Percentiles rank a stretch among this genome's conserved stretches.
phyloP scores from a whole-genome alignment of 1,140 invertebrate species.

The Drosophila pseudoananassae region DNA sequence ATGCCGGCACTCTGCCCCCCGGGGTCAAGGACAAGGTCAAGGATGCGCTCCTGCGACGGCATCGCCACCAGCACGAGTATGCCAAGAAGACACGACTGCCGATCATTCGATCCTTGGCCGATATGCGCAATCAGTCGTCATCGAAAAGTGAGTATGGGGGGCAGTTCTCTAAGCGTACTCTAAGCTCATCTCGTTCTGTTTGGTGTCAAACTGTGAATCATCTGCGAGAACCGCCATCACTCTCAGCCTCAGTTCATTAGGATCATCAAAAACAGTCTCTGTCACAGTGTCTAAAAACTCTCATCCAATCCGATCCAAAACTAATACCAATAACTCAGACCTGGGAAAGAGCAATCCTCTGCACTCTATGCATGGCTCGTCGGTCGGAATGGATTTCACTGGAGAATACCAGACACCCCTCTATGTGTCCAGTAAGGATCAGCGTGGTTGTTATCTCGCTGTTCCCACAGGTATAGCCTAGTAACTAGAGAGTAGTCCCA shows the following conservation, averaged over 20 bases:
- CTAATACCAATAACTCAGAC: conserved; percentile 40
- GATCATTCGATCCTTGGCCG: conserved; percentile 97
- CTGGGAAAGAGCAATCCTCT: conserved; percentile 67
- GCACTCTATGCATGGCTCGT: conserved; percentile 65
- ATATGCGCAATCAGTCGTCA: conserved; percentile 97
- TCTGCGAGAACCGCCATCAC: conserved; percentile 24
- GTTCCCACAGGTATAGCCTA: conserved; percentile 87
- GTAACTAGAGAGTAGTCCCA: conserved; percentile 26
- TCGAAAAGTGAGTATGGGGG: conserved; percentile 94
- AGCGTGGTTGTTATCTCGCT: conserved; percentile 90
- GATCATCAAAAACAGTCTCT: conserved; percentile 28
- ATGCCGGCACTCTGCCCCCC: conserved; percentile 89
- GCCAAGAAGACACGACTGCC: conserved; percentile 93
- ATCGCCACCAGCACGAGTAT: conserved; percentile 97
- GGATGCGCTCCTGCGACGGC: conserved; percentile 94
- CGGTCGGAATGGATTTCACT: conserved; percentile 52
- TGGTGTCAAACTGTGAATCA: conserved; percentile 50
- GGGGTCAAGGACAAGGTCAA: conserved; percentile 92
- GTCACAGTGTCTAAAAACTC: conserved; percentile 66
- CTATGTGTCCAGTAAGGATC: conserved; percentile 87
- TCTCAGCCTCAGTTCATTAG: conserved; percentile 28
- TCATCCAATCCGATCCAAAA: conserved; percentile 31
- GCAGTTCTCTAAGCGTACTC: conserved; percentile 11
- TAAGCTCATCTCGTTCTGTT: conserved; percentile 65
- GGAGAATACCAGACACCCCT: conserved; percentile 85